A percentile compares a stretch with the other conserved stretches of the same genome.
These are phyloP conservation scores for Archips crataeganus DNA, from an alignment of 2,888 invertebrate species.

Conservation along the genomic window DNA sequence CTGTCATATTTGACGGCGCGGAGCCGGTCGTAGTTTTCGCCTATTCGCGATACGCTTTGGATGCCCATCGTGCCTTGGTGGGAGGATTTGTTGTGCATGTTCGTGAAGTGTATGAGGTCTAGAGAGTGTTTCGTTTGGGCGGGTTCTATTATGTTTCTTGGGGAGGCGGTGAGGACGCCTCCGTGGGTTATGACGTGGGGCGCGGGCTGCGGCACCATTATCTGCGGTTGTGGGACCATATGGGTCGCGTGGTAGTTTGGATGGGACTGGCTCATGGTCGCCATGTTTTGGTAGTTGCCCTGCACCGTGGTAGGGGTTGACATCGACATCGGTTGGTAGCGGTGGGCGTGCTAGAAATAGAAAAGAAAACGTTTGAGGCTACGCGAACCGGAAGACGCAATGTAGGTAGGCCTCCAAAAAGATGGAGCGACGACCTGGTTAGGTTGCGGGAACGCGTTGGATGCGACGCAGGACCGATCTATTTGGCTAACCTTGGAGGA, in stretches of 20 bases:
- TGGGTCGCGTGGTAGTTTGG: conserved; percentile 57
- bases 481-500: too few relatives aligned
- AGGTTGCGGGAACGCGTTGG: too few relatives aligned
- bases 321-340: conserved; percentile 78
- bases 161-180: conserved; percentile 58
- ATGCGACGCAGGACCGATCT: too few relatives aligned
- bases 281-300: conserved; percentile 70
- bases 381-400: too few relatives aligned
- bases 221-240: conserved; percentile 31
- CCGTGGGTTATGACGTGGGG: conserved; percentile 58
- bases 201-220: conserved; percentile 54
- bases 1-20: conserved; percentile 66
- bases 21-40: conserved; percentile 67
- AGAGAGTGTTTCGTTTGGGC: conserved; percentile 67
- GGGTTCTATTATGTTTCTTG: conserved; percentile 68
- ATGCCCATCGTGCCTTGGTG: conserved; percentile 61
- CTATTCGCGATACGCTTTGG: conserved; percentile 67
- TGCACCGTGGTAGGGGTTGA: conserved; percentile 69
- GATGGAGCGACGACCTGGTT: too few relatives aligned
- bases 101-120: conserved; percentile 73
- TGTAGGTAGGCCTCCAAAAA: too few relatives aligned
- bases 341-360: conserved; percentile 66
- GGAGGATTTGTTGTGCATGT: conserved; percentile 58
- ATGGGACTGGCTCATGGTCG: conserved; percentile 77
- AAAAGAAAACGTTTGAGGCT: not conserved